A percentile compares a stretch with the other conserved stretches of the same genome.
These are phyloP conservation scores for Aptenodytes patagonicus DNA, from an alignment of 2,113 vertebrate genomes.

Conservation along the genomic window DNA sequence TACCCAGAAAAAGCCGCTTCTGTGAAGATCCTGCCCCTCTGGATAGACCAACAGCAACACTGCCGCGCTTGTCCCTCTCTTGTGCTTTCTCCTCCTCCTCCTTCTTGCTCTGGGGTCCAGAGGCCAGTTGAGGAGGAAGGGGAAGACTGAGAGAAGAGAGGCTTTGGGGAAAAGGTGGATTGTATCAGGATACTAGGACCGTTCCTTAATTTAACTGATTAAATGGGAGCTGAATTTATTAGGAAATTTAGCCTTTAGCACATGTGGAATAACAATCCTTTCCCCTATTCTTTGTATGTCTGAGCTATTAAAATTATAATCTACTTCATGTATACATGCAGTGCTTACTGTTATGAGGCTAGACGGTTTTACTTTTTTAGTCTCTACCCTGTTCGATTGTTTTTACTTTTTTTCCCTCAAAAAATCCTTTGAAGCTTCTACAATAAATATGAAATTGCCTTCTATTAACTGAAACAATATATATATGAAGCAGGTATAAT, in stretches of 20 bases:
- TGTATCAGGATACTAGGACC: not conserved
- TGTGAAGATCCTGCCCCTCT: not conserved
- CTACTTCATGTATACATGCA: not conserved
- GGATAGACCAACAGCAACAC: not conserved
- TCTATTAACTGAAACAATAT: not conserved
- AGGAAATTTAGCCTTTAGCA: not conserved
- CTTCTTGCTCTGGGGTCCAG: not conserved
- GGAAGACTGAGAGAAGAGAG: not conserved
- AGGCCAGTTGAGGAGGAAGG: not conserved
- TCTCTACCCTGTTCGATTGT: not conserved
- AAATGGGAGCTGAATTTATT: not conserved
- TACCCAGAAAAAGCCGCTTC: not conserved
- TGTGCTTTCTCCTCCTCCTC: not conserved
- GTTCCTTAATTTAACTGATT: not conserved
- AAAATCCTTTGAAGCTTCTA: not conserved
- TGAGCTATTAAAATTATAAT: not conserved
- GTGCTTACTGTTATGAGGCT: not conserved
- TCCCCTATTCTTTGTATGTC: not conserved
- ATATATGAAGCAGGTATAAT: not conserved
- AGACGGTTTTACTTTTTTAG: not conserved
- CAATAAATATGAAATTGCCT: not conserved
- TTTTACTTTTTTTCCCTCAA: not conserved
- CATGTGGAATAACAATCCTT: not conserved
- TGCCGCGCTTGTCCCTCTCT: accelerated
- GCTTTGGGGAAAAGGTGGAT: not conserved